Evolutionary conservation across 2,113 vertebrate genomes (phyloP), one percentile per base, ranked within the genome.

Genomic region (Zosterops japonicus): DNA sequence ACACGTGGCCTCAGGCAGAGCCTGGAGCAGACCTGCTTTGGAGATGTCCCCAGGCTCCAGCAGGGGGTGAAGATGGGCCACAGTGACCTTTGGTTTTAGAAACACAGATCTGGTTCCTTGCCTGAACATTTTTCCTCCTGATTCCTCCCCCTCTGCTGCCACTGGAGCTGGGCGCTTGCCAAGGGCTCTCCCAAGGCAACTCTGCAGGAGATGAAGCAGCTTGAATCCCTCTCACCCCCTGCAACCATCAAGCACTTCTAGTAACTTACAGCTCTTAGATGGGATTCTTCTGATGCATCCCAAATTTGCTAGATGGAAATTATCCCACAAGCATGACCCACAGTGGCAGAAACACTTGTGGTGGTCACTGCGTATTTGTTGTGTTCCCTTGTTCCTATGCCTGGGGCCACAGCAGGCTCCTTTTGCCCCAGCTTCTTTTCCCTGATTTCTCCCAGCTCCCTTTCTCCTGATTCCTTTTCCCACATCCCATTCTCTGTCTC

Each of bases 311-410:
- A 49, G 60, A 42, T 5, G 4, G 19, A 21, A 6, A 2, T 21
- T 41, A 39, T 47, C 36, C 60, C 12, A 5, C 39, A 36, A 44
- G 19, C 0, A 0, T 47, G 36, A 27, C 47, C 36, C 1, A 3
- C 1, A 3, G 44, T 24, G 25, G 41, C 53, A 46, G 24, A 21
- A 44, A 55, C 8, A 29, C 55, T 35, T 1, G 0, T 19, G 12
- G 55, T 55, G 5, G 21, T 55, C 46, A 8, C 35, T 44, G 59
- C 18, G 6, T 33, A 16, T 36, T 35, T 14, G 0, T 18, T 22
- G 16, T 28, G 28, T 61, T 67, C 49, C 35, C 31, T n/a, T 57
- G 50, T 35, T 39, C 47, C 70, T 7, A 31, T 52, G 15, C 41
- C 28, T 7, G 1, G 20, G 39, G 29, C 11, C 36, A 47, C 36